These are phyloP conservation scores for Caenorhabditis panamensis DNA, from an alignment of 2,888 invertebrate species.

Conservation along the genomic window DNA sequence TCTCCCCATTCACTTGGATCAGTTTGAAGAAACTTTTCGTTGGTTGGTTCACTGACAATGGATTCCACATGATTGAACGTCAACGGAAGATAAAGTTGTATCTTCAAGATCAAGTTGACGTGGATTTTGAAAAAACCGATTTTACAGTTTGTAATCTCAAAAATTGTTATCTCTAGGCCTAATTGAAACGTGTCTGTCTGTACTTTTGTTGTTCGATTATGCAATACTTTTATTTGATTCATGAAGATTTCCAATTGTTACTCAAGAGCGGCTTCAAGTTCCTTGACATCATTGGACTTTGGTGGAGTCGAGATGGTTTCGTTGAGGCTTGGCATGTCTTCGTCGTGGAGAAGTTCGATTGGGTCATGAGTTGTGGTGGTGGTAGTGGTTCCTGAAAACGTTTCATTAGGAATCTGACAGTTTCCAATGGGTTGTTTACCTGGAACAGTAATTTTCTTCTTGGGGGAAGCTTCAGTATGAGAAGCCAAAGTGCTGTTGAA, in stretches of 20 bases:
- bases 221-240: not conserved
- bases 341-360: no score
- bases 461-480: no score
- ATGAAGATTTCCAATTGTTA: not conserved
- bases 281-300: no score
- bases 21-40: constrained; percentile 57
- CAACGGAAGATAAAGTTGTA: constrained; percentile 31
- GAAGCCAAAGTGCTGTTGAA: no score
- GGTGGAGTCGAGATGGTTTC: no score
- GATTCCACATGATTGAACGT: constrained; percentile 69
- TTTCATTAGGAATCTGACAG: no score
- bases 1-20: constrained; percentile 80
- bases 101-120: no score
- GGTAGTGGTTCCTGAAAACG: no score
- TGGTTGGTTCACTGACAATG: constrained; percentile 77
- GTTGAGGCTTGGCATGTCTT: no score
- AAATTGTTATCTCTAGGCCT: constrained; percentile 56
- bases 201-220: not conserved
- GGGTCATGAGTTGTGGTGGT: no score
- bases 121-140: constrained; percentile 50
- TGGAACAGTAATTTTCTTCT: no score
- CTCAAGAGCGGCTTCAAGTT: not conserved
- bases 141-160: constrained; percentile 68
- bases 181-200: not conserved
- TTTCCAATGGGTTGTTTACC: no score